Percentiles rank a stretch among this genome's conserved stretches.
Conservation (phyloP, 2,113 vertebrate species). For the Entelurus aequoreus region DNA sequence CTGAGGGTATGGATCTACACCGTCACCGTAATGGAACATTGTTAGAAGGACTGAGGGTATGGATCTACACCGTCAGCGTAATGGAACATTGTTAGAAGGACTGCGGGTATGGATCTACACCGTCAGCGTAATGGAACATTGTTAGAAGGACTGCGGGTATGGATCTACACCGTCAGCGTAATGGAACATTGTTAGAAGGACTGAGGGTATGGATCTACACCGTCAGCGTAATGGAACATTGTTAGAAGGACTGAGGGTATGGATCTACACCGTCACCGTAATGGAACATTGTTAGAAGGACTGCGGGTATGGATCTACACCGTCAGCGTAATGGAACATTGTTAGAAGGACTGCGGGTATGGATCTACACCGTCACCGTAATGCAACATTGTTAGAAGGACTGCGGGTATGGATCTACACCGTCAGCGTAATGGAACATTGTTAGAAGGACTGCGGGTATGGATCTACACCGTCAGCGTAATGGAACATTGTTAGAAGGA, state of each 20-base stretch:
- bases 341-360: constrained; percentile 3
- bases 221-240: constrained; percentile 12
- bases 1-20: constrained; percentile 8
- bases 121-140: constrained; percentile 12
- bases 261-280: constrained; percentile 12
- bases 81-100: constrained; percentile 5
- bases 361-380: constrained; percentile 12
- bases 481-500: constrained; percentile 5
- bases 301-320: constrained; percentile 7
- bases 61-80: constrained; percentile 12
- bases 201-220: constrained; percentile 8
- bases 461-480: constrained; percentile 12
- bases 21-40: constrained; percentile 13
- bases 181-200: constrained; percentile 5
- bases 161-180: constrained; percentile 12
- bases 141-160: constrained; percentile 3
- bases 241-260: constrained; percentile 4
- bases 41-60: constrained; percentile 4
- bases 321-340: constrained; percentile 12
- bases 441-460: constrained; percentile 3
- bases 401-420: constrained; percentile 7
- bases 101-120: constrained; percentile 7
- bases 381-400: constrained; percentile 4
- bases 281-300: constrained; percentile 5
- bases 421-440: constrained; percentile 12